phyloP scores from a whole-genome alignment of 2,888 invertebrate species.

The Anodontia alba region DNA sequence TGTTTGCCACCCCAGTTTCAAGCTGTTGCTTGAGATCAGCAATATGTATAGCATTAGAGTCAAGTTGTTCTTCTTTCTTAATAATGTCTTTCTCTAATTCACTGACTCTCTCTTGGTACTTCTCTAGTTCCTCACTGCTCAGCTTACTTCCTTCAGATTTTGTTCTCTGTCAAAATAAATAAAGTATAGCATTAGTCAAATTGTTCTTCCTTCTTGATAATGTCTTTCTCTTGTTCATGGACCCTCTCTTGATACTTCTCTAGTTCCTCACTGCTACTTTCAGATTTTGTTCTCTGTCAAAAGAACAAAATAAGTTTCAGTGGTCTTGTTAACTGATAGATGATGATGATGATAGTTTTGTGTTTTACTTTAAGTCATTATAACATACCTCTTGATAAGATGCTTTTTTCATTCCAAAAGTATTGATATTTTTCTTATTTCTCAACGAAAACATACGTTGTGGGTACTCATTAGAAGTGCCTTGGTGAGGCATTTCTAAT shows the following conservation, averaged over 20 bases:
- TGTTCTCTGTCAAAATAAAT: conserved; percentile 16
- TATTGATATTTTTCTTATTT: too few species aligned
- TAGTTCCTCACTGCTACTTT: conserved; percentile 40
- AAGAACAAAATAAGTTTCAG: not conserved
- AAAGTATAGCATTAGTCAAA: conserved; percentile 35
- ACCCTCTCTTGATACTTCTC: conserved; percentile 44
- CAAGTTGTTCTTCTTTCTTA: conserved; percentile 59
- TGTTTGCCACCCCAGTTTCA: conserved; percentile 37
- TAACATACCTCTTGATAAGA: too few species aligned
- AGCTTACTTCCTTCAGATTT: conserved; percentile 32
- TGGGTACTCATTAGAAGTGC: too few species aligned
- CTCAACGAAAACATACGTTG: too few species aligned
- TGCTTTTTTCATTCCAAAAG: too few species aligned
- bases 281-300: conserved; percentile 25
- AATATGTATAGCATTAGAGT: conserved; percentile 45
- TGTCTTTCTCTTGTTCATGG: conserved; percentile 50
- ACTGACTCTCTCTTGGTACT: conserved; percentile 46
- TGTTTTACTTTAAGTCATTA: too few species aligned
- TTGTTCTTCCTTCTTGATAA: conserved; percentile 56
- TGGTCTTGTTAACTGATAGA: too few species aligned
- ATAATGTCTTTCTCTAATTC: conserved; percentile 51
- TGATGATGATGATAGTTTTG: too few species aligned
- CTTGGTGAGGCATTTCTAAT: too few species aligned
- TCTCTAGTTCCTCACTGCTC: conserved; percentile 34
- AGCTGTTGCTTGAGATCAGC: conserved; percentile 59